Evolutionary conservation across 1,140 invertebrate species (phyloP).

Genomic region (Paralvinella palmiformis): DNA sequence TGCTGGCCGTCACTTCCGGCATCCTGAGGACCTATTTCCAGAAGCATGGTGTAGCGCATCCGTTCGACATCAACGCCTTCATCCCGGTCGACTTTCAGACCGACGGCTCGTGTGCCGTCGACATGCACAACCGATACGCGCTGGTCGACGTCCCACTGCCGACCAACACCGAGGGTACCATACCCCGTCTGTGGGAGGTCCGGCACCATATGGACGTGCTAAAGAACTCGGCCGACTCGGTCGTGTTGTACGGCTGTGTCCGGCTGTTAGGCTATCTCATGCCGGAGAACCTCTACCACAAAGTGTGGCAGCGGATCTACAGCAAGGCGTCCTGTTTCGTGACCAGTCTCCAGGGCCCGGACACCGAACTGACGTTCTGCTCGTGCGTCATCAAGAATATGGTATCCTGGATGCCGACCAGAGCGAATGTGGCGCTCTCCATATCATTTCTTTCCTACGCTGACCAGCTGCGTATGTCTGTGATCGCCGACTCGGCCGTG

Average conservation of each 20-base stretch:
- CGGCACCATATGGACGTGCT: constrained; percentile 53
- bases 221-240: constrained; percentile 53
- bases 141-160: constrained; percentile 52
- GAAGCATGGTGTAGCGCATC: constrained; percentile 49
- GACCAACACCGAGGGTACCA: constrained; percentile 56
- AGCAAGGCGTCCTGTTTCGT: constrained; percentile 47
- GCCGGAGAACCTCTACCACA: constrained; percentile 30
- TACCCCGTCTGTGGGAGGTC: constrained; percentile 59
- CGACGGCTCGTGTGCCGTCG: not conserved
- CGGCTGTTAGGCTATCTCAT: constrained; percentile 39
- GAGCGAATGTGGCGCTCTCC: constrained; percentile 48
- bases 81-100: constrained; percentile 44
- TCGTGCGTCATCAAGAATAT: constrained; percentile 51
- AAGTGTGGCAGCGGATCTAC: constrained; percentile 29
- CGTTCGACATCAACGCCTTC: constrained; percentile 52
- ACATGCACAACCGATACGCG: constrained; percentile 50
- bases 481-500: constrained; percentile 51
- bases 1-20: constrained; percentile 43
- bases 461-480: constrained; percentile 53
- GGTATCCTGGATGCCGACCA: constrained; percentile 52
- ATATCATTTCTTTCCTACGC: constrained; percentile 56
- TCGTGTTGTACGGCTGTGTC: constrained; percentile 48
- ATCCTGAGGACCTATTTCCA: constrained; percentile 53
- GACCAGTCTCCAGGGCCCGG: constrained; percentile 54
- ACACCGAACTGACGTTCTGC: constrained; percentile 43